Conservation (phyloP, 2,888 invertebrate genomes). For the Monochamus alternatus region DNA sequence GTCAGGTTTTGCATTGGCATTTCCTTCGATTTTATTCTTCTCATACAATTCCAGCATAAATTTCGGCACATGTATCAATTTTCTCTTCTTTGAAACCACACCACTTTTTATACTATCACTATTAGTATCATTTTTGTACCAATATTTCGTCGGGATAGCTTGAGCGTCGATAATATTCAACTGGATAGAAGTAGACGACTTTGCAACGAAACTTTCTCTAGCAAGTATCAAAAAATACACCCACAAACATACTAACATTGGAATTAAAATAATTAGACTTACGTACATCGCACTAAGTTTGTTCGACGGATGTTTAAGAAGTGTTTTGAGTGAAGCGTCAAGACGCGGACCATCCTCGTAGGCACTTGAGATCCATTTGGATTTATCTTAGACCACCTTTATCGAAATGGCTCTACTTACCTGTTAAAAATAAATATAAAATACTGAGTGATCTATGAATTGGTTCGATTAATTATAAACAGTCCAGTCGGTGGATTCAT, state of each 20-base stretch:
- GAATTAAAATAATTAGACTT: constrained; percentile 51
- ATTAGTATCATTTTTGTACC: constrained; percentile 21
- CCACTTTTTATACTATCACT: constrained; percentile 23
- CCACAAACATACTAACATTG: constrained; percentile 55
- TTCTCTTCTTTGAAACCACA: constrained; percentile 37
- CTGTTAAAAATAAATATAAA: constrained; percentile 31
- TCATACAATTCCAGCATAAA: constrained; percentile 70
- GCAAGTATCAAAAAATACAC: constrained; percentile 53
- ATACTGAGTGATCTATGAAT: constrained; percentile 1
- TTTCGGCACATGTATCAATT: constrained; percentile 66
- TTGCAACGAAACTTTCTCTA: constrained; percentile 46
- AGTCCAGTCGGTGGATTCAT: too few species aligned
- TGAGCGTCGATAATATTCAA: constrained; percentile 53
- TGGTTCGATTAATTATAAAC: neutral
- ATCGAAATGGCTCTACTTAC: constrained; percentile 49
- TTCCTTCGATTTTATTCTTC: constrained; percentile 60
- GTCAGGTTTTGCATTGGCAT: constrained; percentile 60
- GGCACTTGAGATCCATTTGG: constrained; percentile 67
- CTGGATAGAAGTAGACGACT: constrained; percentile 51
- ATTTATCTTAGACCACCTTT: constrained; percentile 49
- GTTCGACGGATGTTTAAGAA: constrained; percentile 32
- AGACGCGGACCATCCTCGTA: constrained; percentile 57
- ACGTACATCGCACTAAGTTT: constrained; percentile 48
- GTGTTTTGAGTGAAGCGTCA: constrained; percentile 57
- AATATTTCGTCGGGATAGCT: constrained; percentile 33